Percentiles rank a stretch among this genome's conserved stretches.
phyloP scores from a whole-genome alignment of 2,113 vertebrate species.

The Xerus inauris region DNA sequence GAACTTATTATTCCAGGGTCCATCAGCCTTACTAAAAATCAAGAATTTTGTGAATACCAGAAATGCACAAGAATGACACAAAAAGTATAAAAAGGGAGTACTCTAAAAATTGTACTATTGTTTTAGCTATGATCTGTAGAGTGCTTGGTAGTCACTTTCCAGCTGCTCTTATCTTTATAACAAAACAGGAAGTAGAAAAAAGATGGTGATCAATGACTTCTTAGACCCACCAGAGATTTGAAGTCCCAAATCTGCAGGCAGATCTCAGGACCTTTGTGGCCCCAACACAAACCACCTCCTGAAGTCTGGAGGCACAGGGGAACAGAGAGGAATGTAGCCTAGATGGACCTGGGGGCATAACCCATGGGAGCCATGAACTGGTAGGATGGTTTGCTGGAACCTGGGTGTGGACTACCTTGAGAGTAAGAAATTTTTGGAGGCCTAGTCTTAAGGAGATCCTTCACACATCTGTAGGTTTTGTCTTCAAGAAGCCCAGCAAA shows the following conservation, averaged over 20 bases:
- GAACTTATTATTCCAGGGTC: neutral
- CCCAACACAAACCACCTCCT: no score
- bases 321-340: neutral
- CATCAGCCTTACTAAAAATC: neutral
- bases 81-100: neutral
- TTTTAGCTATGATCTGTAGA: neutral
- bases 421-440: neutral
- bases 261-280: neutral
- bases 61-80: constrained; percentile 1
- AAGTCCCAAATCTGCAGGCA: neutral
- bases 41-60: constrained; percentile 29
- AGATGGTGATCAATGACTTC: neutral
- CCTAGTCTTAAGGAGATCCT: neutral
- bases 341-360: neutral
- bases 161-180: neutral
- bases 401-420: neutral
- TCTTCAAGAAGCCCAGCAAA: constrained; percentile 94
- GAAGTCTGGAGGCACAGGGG: neutral
- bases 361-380: neutral
- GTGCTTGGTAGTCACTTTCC: neutral
- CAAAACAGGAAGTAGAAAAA: neutral
- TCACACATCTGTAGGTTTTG: constrained; percentile 92
- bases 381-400: neutral
- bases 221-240: neutral
- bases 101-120: neutral